Base-by-base conservation (phyloP, 2,113 vertebrate species). In the Psittacula cyanocephala region DNA sequence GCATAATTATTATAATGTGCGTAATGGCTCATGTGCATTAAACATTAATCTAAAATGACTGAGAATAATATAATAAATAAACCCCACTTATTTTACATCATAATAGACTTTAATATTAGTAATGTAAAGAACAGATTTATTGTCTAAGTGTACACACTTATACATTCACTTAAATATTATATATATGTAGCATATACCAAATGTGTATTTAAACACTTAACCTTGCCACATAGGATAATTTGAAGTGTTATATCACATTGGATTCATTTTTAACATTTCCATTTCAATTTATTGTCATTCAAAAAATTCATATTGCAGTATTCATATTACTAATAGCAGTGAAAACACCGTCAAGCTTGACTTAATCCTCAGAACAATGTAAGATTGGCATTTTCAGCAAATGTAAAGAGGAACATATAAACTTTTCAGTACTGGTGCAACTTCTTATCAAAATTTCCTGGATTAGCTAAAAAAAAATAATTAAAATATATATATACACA, bases 1-100 rank as follows among this genome's bases (percentile, higher is more conserved):
- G 93, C 94, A 11, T 97, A 81, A 88, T 97, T 98, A 92, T 97
- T 81, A 72, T 97, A 95, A 39, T 91, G 86, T 86, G 82, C 95
- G 37, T 96, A 86, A 68, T 68, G 72, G 69, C 37, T 81, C n/a
- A 4, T 33, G 7, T 53, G 64, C 77, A 89, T 88, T 67, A 92
- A 94, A 64, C 60, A 88, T 67, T 70, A 64, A 67, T 7, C 46
- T 67, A 43, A 49, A 88, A 84, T 37, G 3, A 13, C 41, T 68
- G 90, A 96, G 91, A 52, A 43, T 15, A 74, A 22, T 41, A 41
- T 29, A 71, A 39, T 69, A 43, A 67, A 23, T 43, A 55, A 98
- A 96, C 96, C 98, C 0, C 4, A 7, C 5, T 99, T 33, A 12
- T 47, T 80, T 85, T 83, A 25, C 49, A 33, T 63, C 49, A 35